Conservation (phyloP, 2,888 invertebrate genomes). For the Ceraclea dissimilis region DNA sequence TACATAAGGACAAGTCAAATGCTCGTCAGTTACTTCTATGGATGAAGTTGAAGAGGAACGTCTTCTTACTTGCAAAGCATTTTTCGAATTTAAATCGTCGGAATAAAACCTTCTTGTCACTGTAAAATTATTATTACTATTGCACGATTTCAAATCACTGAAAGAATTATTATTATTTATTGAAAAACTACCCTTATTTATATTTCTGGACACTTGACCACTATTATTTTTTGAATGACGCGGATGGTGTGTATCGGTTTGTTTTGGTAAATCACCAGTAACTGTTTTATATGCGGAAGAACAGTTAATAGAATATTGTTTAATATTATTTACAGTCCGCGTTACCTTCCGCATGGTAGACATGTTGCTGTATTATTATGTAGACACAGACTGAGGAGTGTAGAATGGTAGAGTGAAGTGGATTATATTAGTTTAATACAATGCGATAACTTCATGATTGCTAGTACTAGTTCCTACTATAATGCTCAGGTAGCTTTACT, state of each 20-base stretch:
- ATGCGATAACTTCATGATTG: too few species aligned
- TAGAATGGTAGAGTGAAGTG: neutral
- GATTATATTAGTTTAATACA: neutral
- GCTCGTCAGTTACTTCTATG: conserved; percentile 4
- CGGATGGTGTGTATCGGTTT: too few species aligned
- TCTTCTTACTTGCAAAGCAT: conserved; percentile 9
- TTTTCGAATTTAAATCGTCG: conserved; percentile 1
- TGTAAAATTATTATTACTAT: neutral
- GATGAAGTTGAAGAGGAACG: conserved; percentile 7
- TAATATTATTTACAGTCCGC: neutral
- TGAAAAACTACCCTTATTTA: too few species aligned
- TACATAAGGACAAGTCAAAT: conserved; percentile 10
- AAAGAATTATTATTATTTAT: too few species aligned
- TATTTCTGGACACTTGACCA: neutral
- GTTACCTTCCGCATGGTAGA: neutral
- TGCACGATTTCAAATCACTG: neutral
- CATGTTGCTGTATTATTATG: neutral
- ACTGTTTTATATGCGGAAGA: neutral
- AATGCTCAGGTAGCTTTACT: too few species aligned
- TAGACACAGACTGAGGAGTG: neutral
- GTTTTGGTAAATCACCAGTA: neutral
- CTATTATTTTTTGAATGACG: neutral
- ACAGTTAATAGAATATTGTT: neutral
- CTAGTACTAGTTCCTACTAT: too few species aligned
- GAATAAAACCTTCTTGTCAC: neutral